These are phyloP conservation scores for Pogonocherus hispidulus DNA, from an alignment of 2,888 invertebrate species.

Conservation along the genomic window DNA sequence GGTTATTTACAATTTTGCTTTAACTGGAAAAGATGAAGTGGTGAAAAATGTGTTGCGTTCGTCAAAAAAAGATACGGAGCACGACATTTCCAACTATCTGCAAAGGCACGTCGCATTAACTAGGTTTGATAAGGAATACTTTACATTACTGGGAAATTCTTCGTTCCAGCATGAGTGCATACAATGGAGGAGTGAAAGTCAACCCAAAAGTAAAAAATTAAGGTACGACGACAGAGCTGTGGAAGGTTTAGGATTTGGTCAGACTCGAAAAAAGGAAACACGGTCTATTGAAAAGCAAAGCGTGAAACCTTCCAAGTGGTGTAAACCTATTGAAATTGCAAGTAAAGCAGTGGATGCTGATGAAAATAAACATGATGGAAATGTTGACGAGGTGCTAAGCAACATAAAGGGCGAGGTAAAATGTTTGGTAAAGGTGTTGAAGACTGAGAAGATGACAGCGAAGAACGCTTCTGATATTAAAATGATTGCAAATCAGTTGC, in stretches of 20 bases:
- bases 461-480: constrained; percentile 53
- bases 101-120: constrained; percentile 20
- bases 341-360: not conserved
- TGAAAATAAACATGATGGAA: constrained; percentile 11
- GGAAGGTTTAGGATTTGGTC: not conserved
- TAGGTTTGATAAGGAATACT: constrained; percentile 33
- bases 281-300: not conserved
- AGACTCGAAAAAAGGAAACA: not conserved
- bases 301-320: not conserved
- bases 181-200: constrained; percentile 31
- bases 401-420: constrained; percentile 53
- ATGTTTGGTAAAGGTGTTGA: constrained; percentile 48
- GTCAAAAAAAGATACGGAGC: constrained; percentile 17
- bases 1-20: constrained; percentile 28
- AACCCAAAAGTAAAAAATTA: constrained; percentile 17
- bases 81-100: constrained; percentile 32
- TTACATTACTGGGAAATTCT: constrained; percentile 30
- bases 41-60: constrained; percentile 31
- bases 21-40: constrained; percentile 33
- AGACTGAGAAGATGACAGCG: constrained; percentile 49
- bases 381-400: constrained; percentile 44
- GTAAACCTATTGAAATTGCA: not conserved
- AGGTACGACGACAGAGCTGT: constrained; percentile 9
- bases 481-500: constrained; percentile 48
- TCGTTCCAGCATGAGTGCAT: constrained; percentile 36